Evolutionary conservation across 2,888 invertebrate genomes (phyloP), one percentile per base, ranked within the genome.

Genomic region (Timema cristinae): DNA sequence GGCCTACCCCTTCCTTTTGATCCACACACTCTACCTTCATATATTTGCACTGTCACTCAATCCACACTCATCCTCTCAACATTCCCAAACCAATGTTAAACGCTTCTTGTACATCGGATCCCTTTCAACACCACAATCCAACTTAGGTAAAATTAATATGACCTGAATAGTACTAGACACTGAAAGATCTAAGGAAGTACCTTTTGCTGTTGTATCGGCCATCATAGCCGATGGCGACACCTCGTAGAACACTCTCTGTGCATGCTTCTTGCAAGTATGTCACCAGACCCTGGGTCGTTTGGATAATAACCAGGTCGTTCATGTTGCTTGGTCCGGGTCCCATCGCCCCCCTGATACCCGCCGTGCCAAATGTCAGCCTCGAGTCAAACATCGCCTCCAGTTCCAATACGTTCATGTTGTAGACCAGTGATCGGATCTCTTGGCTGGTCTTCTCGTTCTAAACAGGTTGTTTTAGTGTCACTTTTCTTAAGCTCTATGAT

Each of bases 261-360:
- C 88, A 86, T 59, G 84, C 83, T 70, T 87, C 83, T 77, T 89
- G 83, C 69, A 97, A 80, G 81, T 96, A 95, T 69, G 89, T 88
- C 67, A 90, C 87, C 7, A 98, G 82, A 0, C 97, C 98, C 87
- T 98, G 95, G 1, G 91, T 91, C 2, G 97, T 96, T 84, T 99
- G 99, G 68, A 99, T 87, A 74, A 97, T 90, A 0, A 97, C 94
- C 66, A 99, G 86, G 82, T 99, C 98, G 82, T 99, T 99, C 93
- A 99, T 95, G 75, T 91, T 90, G 76, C 88, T 89, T 82, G 92
- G 97, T 0, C 99, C 99, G 15, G 96, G 92, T 16, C 90, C 93
- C 98, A 99, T 98, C 75, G 86, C 86, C 0, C 93, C 95, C 75
- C 99, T 88, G 51, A 99, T 84, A 0, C 98, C 97, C 0, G 97